Evolutionary conservation across 1,140 invertebrate genomes (phyloP), one percentile per base, ranked within the genome.

Genomic region (roundworm (Caenorhabditis elegans)): DNA sequence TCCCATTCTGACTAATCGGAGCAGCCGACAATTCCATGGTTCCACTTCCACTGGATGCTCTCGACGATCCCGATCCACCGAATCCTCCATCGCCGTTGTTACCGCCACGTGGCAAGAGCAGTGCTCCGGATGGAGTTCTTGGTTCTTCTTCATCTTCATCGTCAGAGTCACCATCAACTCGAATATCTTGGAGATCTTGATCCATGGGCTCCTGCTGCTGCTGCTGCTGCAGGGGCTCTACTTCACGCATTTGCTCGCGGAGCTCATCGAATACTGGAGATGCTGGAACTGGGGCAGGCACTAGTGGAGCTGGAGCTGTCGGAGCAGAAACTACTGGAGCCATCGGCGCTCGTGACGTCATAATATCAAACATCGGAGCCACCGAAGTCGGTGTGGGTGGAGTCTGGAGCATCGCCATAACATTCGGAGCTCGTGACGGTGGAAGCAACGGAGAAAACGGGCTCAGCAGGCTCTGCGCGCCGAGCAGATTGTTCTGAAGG

Each of bases 391-490:
- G 60, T 39, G 60, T 70, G 3, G 60, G 60, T 43, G 60, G 60
- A 70, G 60, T 70, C 10, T 70, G 60, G 22, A 70, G 34, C 36
- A 70, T 31, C 2, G 60, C 34, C 60, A 70, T 70, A n/a, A 70
- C n/a, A 39, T 43, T 70, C 3, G 17, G 6, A 34, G 55, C n/a
- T 39, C 26, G 28, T 34, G 34, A 39, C 43, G 26, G 60, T 43
- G 60, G n/a, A 19, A 70, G 17, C n/a, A 70, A 6, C 11, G 60
- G 60, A 36, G 60, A 34, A 11, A 70, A 70, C n/a, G 34, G 60
- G n/a, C 22, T 70, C 3, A 70, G 34, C 8, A 70, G 34, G 10
- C 60, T 19, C 22, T 70, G 60, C 5, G 60, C 34, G 1, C 17
- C 10, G 5, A 70, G 34, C 6, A 70, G n/a, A 26, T 70, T 70